phyloP scores from a whole-genome alignment of 2,888 invertebrate genomes.

The Hypena proboscidalis region DNA sequence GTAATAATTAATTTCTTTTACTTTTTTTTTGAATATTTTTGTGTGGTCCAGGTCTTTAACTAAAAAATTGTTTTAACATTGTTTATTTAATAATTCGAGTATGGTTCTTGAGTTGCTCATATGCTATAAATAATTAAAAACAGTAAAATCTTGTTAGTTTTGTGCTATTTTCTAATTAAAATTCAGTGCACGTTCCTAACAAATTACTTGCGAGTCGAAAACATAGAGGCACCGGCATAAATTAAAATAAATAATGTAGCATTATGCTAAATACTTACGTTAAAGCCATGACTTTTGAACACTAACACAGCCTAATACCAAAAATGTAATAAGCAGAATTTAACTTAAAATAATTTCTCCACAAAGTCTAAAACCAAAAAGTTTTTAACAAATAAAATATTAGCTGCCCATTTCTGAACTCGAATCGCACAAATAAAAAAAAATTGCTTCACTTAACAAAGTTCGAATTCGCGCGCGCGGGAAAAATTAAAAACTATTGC shows the following conservation, averaged over 20 bases:
- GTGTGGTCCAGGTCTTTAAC: no score
- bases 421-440: slow-evolving; percentile 6
- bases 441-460: slow-evolving; percentile 25
- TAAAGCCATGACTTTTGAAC: slow-evolving; percentile 37
- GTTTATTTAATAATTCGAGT: no score
- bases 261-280: slow-evolving; percentile 33
- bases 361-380: no score
- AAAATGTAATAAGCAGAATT: slow-evolving; percentile 14
- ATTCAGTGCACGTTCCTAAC: not conserved
- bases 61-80: no score
- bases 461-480: slow-evolving; percentile 57
- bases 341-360: slow-evolving; percentile 1
- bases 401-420: slow-evolving; percentile 29
- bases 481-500: slow-evolving; percentile 41
- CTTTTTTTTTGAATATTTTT: no score
- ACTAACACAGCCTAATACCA: slow-evolving; percentile 36
- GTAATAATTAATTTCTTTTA: no score
- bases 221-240: slow-evolving; percentile 12
- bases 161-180: no score
- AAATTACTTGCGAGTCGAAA: slow-evolving; percentile 1
- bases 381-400: slow-evolving; percentile 2
- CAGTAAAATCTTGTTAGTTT: no score
- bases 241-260: slow-evolving; percentile 10
- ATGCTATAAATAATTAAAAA: no score
- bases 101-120: no score